Evolutionary conservation across 2,888 invertebrate species (phyloP).

Genomic region (Sphinx pinastri): DNA sequence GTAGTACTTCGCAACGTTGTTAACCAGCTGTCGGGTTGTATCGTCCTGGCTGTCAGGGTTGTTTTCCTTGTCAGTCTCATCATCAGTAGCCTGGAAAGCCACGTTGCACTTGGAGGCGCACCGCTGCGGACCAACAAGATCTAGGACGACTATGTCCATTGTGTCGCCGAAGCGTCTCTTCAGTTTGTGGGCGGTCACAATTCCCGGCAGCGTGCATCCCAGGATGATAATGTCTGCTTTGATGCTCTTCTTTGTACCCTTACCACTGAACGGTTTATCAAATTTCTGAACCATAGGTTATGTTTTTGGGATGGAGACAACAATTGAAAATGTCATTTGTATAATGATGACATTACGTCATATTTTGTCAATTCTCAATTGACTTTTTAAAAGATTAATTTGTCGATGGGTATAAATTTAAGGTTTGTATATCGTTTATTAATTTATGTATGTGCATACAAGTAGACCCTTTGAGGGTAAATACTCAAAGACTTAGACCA

Average conservation of each 20-base stretch:
- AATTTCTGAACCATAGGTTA: constrained; percentile 42
- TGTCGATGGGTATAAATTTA: no score
- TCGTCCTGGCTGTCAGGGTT: constrained; percentile 30
- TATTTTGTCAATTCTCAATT: background rate
- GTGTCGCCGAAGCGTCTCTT: constrained; percentile 70
- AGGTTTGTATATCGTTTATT: no score
- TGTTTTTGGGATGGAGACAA: background rate
- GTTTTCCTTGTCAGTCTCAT: constrained; percentile 33
- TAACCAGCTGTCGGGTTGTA: constrained; percentile 44
- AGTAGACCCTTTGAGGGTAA: no score
- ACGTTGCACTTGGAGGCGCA: constrained; percentile 58
- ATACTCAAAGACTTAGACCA: no score
- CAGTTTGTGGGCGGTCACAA: constrained; percentile 74
- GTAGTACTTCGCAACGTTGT: constrained; percentile 59
- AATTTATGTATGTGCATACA: no score
- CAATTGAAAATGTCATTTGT: background rate
- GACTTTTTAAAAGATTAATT: background rate
- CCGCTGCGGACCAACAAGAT: constrained; percentile 47
- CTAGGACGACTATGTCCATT: constrained; percentile 72
- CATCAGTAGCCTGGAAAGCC: constrained; percentile 51
- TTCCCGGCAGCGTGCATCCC: constrained; percentile 74
- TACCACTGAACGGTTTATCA: constrained; percentile 33
- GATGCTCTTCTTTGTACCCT: constrained; percentile 45
- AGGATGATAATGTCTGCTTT: constrained; percentile 73
- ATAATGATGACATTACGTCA: background rate